Evolutionary conservation across 2,888 invertebrate genomes (phyloP).

Genomic region (Trichopria drosophilae): DNA sequence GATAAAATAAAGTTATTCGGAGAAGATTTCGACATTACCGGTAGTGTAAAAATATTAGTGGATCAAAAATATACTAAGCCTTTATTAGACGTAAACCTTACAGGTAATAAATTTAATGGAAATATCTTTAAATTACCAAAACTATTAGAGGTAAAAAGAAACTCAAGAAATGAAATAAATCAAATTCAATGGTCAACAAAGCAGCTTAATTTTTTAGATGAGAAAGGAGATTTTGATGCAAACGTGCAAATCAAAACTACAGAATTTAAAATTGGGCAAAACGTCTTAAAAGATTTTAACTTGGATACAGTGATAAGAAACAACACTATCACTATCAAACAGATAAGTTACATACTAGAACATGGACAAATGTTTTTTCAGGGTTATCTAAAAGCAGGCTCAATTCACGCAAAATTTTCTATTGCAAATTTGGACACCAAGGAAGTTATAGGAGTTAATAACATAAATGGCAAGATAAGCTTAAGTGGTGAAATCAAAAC

Average conservation of each 20-base stretch:
- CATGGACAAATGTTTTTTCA: slow-evolving; percentile 20
- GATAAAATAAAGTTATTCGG: slow-evolving; percentile 18
- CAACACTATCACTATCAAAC: slow-evolving; percentile 19
- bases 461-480: slow-evolving; percentile 19
- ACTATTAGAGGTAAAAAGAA: slow-evolving; percentile 17
- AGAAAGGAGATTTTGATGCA: slow-evolving; percentile 19
- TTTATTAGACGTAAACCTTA: slow-evolving; percentile 20
- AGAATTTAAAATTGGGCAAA: slow-evolving; percentile 20
- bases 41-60: slow-evolving; percentile 19
- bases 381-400: slow-evolving; percentile 20
- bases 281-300: slow-evolving; percentile 19
- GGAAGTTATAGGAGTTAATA: slow-evolving; percentile 18
- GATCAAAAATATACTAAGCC: slow-evolving; percentile 18
- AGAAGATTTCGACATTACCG: slow-evolving; percentile 20
- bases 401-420: slow-evolving; percentile 16
- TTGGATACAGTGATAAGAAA: slow-evolving; percentile 21
- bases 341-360: slow-evolving; percentile 21
- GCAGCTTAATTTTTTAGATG: slow-evolving; percentile 18
- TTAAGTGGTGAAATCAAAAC: slow-evolving; percentile 21
- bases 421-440: slow-evolving; percentile 20
- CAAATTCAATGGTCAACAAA: slow-evolving; percentile 23
- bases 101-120: slow-evolving; percentile 19
- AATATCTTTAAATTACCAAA: slow-evolving; percentile 16
- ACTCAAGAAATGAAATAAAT: slow-evolving; percentile 21
- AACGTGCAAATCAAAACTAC: slow-evolving; percentile 20